Base-by-base conservation (phyloP, 2,888 invertebrate genomes). In the Cryptocephalus moraei region DNA sequence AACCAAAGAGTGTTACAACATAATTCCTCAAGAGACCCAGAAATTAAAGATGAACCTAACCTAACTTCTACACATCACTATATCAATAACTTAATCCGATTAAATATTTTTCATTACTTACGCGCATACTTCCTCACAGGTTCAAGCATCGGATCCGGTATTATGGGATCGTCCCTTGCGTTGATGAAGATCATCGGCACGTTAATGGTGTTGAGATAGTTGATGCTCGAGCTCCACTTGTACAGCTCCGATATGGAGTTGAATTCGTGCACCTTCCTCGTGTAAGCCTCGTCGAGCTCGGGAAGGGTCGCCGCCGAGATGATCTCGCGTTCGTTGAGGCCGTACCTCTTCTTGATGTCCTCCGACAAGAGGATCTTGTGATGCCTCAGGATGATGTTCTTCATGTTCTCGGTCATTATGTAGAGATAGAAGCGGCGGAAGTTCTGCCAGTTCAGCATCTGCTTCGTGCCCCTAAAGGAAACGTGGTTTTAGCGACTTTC, bases 181-280 rank as follows among this genome's bases (percentile, higher is more conserved):
- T 95, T 95, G 49, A 95, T 80, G 65, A 92, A 91, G 58, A 95
- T 80, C 83, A 93, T 89, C 9, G 94, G 94, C 13, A 84, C 81
- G 46, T 79, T 77, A 52, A 93, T 85, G 60, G 82, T 82, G 14
- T 85, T 74, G 47, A 93, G 73, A 69, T 88, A 90, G 68, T 86
- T 82, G 22, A 84, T 76, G 44, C 84, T 88, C 51, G 92, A 92
- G 68, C 87, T 86, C 85, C 87, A 87, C 58, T 80, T 79, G 70
- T 92, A 93, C 52, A 91, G 73, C 43, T 90, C 91, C 14, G 81
- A 77, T 12, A 90, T 82, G 0, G 84, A 82, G 48, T 78, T 71
- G 65, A 90, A 92, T 54, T 86, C 86, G 62, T 86, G 81, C 33
- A 91, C 79, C 64, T 77, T 78, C 62, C 86, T 86, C 33, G 89